A percentile compares a stretch with the other conserved stretches of the same genome.
These are phyloP conservation scores for Cryptocheilus praepositus DNA, from an alignment of 2,888 invertebrate genomes.

Conservation along the genomic window DNA sequence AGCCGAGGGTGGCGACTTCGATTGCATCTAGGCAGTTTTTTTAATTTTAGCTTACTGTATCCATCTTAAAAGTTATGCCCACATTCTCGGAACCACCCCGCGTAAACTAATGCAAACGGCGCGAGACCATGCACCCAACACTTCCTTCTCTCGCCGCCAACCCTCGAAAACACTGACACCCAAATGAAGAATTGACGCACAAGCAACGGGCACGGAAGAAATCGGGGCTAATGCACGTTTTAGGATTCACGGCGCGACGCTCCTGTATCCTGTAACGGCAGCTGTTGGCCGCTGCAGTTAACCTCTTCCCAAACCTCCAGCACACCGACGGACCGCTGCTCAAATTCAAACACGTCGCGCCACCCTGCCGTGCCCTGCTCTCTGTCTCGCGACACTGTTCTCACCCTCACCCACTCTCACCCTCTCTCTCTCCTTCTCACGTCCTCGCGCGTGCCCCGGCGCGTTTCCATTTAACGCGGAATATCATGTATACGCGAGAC, in stretches of 20 bases:
- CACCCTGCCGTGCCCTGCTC: slow-evolving; percentile 4
- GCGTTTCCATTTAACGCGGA: slow-evolving; percentile 27
- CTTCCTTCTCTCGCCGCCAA: too few relatives aligned
- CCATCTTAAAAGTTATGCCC: too few relatives aligned
- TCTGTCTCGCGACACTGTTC: too few relatives aligned
- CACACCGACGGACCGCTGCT: slow-evolving; percentile 19
- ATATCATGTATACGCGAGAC: slow-evolving; percentile 33
- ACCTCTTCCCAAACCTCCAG: slow-evolving; percentile 12
- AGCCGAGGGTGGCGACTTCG: too few relatives aligned
- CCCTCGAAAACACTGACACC: too few relatives aligned
- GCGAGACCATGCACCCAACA: too few relatives aligned
- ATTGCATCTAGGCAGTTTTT: too few relatives aligned
- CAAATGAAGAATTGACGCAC: neutral
- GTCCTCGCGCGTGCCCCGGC: slow-evolving; percentile 5
- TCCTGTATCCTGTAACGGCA: neutral
- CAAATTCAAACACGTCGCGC: slow-evolving; percentile 35
- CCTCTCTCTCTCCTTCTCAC: slow-evolving; percentile 14
- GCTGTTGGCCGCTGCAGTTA: slow-evolving; percentile 11
- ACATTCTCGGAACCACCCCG: too few relatives aligned
- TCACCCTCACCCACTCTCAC: neutral
- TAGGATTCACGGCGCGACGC: slow-evolving; percentile 60
- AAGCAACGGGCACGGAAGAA: slow-evolving; percentile 48
- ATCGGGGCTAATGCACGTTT: slow-evolving; percentile 62
- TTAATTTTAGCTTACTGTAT: too few relatives aligned
- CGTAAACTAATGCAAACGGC: too few relatives aligned